phyloP scores from a whole-genome alignment of 2,797 vertebrate genomes.

The Xenops minutus region DNA sequence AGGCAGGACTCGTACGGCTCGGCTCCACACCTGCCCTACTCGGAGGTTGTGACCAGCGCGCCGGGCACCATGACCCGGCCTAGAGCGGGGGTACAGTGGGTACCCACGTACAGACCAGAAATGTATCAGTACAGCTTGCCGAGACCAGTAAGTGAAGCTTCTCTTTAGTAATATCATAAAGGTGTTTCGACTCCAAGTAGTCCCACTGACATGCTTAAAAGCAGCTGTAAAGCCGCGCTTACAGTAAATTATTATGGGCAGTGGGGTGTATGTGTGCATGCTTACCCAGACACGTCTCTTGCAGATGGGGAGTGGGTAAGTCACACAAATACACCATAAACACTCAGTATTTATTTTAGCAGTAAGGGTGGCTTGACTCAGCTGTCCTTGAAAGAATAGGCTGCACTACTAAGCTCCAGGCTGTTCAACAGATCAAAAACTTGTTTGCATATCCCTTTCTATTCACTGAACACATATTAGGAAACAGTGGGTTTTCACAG shows the following conservation, averaged over 20 bases:
- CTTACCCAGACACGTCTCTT: not conserved
- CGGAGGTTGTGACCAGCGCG: constrained; percentile 93
- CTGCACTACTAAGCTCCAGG: not conserved
- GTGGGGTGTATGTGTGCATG: not conserved
- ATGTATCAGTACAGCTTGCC: constrained; percentile 94
- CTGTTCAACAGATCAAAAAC: not conserved
- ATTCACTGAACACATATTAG: not conserved
- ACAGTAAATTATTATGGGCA: not conserved
- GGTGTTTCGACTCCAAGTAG: not conserved
- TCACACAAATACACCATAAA: not conserved
- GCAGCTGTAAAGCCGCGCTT: not conserved
- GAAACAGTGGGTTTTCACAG: not conserved
- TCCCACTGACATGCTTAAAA: not conserved
- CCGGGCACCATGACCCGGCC: constrained; percentile 90
- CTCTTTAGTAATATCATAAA: not conserved
- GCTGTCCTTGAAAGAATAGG: not conserved
- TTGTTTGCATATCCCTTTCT: not conserved
- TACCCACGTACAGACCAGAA: constrained; percentile 90
- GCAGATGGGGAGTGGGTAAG: not conserved
- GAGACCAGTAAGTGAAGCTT: constrained; percentile 85
- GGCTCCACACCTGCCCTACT: constrained; percentile 86
- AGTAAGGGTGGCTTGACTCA: not conserved
- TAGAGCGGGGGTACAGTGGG: constrained; percentile 90
- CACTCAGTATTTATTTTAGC: not conserved
- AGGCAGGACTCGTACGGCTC: constrained; percentile 85